Percentiles rank a stretch among this genome's conserved stretches.
Evolutionary conservation across 2,888 invertebrate genomes (phyloP).

Genomic region (Mechanitis mazaeus): DNA sequence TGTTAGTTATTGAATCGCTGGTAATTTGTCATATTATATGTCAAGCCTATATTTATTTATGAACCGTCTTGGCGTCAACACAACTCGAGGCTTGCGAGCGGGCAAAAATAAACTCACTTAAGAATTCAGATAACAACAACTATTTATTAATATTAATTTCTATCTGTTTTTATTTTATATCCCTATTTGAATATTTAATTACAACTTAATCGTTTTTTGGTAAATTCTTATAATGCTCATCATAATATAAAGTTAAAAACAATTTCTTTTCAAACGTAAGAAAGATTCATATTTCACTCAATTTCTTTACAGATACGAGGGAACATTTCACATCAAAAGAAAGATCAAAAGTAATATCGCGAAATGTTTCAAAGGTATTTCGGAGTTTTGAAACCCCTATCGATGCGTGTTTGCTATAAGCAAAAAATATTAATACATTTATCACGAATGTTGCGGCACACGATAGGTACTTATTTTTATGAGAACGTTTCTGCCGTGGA

Average conservation of each 20-base stretch:
- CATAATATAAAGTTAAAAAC: too few relatives aligned
- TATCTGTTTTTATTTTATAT: neutral
- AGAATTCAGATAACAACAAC: neutral
- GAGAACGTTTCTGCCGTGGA: neutral
- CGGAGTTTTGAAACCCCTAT: constrained; percentile 40
- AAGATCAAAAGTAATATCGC: constrained; percentile 54
- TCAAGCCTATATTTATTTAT: constrained; percentile 4
- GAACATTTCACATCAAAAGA: constrained; percentile 44
- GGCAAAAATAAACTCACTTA: neutral
- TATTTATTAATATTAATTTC: neutral
- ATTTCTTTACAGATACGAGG: neutral
- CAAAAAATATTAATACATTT: constrained; percentile 5
- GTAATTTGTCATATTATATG: constrained; percentile 4
- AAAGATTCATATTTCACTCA: constrained; percentile 1
- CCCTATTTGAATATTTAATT: too few relatives aligned
- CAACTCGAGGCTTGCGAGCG: constrained; percentile 1
- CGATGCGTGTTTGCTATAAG: constrained; percentile 1
- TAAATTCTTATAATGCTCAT: too few relatives aligned
- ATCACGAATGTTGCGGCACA: neutral
- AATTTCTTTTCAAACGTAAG: neutral
- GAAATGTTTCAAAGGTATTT: constrained; percentile 34
- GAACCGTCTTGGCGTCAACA: constrained; percentile 4
- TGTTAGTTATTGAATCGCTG: neutral
- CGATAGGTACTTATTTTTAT: neutral
- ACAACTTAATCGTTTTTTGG: too few relatives aligned